Evolutionary conservation across 2,797 vertebrate genomes (phyloP), one percentile per base, ranked within the genome.

Genomic region (Nannoperca australis): DNA sequence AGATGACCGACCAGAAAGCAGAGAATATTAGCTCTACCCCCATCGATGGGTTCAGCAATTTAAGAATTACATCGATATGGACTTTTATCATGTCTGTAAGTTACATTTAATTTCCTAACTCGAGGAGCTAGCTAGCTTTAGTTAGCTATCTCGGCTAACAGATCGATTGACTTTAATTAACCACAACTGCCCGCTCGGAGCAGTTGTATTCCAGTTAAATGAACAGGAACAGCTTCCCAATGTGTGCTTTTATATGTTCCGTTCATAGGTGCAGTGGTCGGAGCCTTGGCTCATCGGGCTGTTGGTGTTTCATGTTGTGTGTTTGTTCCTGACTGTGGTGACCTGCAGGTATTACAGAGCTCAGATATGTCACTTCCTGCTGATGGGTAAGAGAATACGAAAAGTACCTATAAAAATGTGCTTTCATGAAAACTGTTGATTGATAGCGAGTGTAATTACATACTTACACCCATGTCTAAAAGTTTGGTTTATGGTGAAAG

Each of bases 231-330:
- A 40, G 42, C 22, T 30, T 0, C 7, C 1, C 11, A 24, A 1
- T 18, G 2, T 64, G 11, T 68, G 17, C 24, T 12, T 24, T 0
- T 27, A 2, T 20, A 13, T 2, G 27, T 18, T 0, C 13, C 68
- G 13, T 78, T 42, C 55, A 1, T 85, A 96, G 91, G 95, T 97
- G 0, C 97, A 99, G 89, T 99, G 98, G 98, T 96, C 97, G 0
- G 98, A 99, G 80, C 95, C 96, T 0, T 99, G 97, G 97, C 93
- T 99, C 3, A 12, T 97, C 15, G 96, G 94, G 1, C 93, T 98
- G 45, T 14, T 94, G 0, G 18, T 61, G 69, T 99, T 98, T 88
- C 98, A 99, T n/a, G 20, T 89, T 8, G 55, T 96, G 11, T 99
- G 97, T 94, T 88, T 99, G 59, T 82, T 92, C 4, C 64, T 97